Evolutionary conservation across 2,113 vertebrate genomes (phyloP).

Genomic region (Mola mola): DNA sequence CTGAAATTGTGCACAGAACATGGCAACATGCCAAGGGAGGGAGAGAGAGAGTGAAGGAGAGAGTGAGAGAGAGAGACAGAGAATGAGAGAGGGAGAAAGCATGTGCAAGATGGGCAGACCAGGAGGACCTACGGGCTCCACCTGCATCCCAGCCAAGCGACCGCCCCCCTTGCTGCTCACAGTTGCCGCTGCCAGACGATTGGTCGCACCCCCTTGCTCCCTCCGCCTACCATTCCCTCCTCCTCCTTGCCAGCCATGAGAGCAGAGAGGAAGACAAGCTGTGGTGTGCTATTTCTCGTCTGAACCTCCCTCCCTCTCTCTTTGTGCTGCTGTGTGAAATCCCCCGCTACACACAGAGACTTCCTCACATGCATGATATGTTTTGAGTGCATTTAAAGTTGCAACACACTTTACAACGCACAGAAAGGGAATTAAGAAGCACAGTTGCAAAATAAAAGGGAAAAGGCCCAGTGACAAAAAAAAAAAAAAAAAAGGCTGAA

Average conservation of each 20-base stretch:
- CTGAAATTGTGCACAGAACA: constrained; percentile 40
- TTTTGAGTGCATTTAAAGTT: constrained; percentile 23
- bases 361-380: constrained; percentile 8
- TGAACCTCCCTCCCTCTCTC: constrained; percentile 1
- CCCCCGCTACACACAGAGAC: background rate
- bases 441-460: background rate
- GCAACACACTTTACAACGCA: constrained; percentile 4
- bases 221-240: constrained; percentile 69
- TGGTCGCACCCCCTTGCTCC: constrained; percentile 81
- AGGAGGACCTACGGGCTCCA: constrained; percentile 17
- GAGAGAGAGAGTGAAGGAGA: background rate
- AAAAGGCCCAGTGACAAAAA: background rate
- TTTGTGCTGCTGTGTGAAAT: constrained; percentile 9
- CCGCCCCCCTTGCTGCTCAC: constrained; percentile 56
- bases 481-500: background rate
- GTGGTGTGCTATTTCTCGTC: constrained; percentile 31
- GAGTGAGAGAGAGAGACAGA: constrained; percentile 6
- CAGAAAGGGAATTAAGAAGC: background rate
- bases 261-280: constrained; percentile 38
- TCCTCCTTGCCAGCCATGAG: constrained; percentile 34
- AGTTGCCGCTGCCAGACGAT: constrained; percentile 67
- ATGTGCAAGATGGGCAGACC: constrained; percentile 9
- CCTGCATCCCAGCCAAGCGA: constrained; percentile 9
- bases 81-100: constrained; percentile 14
- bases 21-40: constrained; percentile 33